phyloP scores from a whole-genome alignment of 1,140 invertebrate genomes.

The Hyphantria cunea region DNA sequence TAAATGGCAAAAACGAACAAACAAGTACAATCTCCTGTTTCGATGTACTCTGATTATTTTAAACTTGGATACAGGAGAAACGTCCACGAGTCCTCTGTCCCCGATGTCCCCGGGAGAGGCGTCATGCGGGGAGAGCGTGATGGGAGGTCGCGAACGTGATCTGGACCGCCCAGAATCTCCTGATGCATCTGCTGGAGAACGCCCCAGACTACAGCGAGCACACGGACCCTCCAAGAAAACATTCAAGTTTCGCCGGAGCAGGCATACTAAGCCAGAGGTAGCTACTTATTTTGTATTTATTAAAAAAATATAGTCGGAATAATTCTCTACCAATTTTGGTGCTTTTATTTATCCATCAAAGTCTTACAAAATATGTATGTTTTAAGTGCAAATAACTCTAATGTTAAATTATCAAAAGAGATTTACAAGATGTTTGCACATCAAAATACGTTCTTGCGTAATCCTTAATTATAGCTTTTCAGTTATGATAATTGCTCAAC shows the following conservation, averaged over 20 bases:
- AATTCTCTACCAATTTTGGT: too few relatives aligned
- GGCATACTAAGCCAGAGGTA: slow-evolving; percentile 79
- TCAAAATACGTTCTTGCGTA: too few relatives aligned
- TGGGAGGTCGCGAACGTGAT: slow-evolving; percentile 15
- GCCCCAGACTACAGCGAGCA: slow-evolving; percentile 93
- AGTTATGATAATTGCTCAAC: neutral
- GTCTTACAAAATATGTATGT: too few relatives aligned
- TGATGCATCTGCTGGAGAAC: slow-evolving; percentile 71
- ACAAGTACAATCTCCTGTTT: too few relatives aligned
- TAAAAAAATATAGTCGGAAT: too few relatives aligned
- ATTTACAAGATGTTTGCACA: too few relatives aligned
- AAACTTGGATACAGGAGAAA: slow-evolving; percentile 83
- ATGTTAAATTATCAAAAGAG: too few relatives aligned
- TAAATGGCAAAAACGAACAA: too few relatives aligned
- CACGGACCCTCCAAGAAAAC: slow-evolving; percentile 97
- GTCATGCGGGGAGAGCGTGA: slow-evolving; percentile 36
- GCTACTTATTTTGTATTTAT: neutral
- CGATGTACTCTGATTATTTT: neutral
- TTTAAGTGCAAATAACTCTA: too few relatives aligned
- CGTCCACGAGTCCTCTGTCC: slow-evolving; percentile 87
- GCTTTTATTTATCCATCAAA: too few relatives aligned
- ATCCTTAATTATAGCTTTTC: neutral
- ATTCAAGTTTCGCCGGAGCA: slow-evolving; percentile 92
- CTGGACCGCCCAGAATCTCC: slow-evolving; percentile 27
- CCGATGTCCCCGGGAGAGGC: slow-evolving; percentile 84